These are phyloP conservation scores for Formica exsecta DNA, from an alignment of 1,140 invertebrate species.

Conservation along the genomic window DNA sequence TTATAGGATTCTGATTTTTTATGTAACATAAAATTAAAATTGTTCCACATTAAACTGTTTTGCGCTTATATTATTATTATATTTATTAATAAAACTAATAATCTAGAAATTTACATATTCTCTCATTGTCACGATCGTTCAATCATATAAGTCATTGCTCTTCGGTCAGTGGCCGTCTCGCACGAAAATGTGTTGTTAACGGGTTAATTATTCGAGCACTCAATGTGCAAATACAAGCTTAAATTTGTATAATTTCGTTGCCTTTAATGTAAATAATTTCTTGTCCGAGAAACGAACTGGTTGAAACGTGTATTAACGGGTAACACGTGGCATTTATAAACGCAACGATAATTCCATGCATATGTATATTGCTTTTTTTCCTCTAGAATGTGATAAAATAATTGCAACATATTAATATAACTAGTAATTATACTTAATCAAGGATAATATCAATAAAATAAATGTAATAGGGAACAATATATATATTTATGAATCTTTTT, in stretches of 20 bases:
- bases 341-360: not conserved
- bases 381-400: not conserved
- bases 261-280: not conserved
- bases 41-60: not conserved
- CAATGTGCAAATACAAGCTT: not conserved
- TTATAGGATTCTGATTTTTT: not conserved
- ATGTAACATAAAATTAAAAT: not conserved
- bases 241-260: not conserved
- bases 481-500: not conserved
- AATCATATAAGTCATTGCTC: not conserved
- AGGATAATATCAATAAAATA: not conserved
- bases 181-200: not conserved
- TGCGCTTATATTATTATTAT: not conserved
- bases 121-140: not conserved
- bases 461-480: too few relatives aligned
- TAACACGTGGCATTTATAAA: not conserved
- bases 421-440: not conserved
- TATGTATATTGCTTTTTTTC: not conserved
- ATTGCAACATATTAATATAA: not conserved
- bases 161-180: not conserved
- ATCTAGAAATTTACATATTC: not conserved
- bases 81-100: not conserved
- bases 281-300: not conserved
- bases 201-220: constrained; percentile 4
- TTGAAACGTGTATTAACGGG: not conserved